A percentile compares a stretch with the other conserved stretches of the same genome.
These are phyloP conservation scores for Chrysodeixis includens DNA, from an alignment of 2,888 invertebrate genomes.

Conservation along the genomic window DNA sequence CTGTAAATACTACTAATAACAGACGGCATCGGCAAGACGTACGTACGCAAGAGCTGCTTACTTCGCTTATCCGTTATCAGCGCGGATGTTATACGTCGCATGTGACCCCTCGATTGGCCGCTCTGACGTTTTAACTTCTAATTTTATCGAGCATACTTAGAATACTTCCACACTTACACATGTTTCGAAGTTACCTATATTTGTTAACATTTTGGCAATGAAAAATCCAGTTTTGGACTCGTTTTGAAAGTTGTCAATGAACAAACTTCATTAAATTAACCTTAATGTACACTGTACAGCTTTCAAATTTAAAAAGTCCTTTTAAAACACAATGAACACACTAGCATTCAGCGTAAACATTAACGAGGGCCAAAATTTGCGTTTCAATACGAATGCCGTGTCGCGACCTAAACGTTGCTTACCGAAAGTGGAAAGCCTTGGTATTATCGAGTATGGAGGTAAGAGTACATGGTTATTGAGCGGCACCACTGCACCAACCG, in stretches of 20 bases:
- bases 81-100: constrained; percentile 68
- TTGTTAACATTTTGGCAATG: constrained; percentile 42
- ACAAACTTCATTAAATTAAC: constrained; percentile 1
- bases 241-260: constrained; percentile 51
- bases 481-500: constrained; percentile 61
- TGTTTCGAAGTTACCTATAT: constrained; percentile 30
- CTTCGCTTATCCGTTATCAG: constrained; percentile 72
- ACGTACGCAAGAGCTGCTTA: constrained; percentile 63
- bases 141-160: constrained; percentile 37
- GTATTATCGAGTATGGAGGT: constrained; percentile 79
- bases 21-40: constrained; percentile 68
- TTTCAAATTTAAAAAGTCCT: constrained; percentile 19
- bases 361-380: constrained; percentile 64
- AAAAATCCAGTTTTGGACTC: constrained; percentile 40
- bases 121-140: constrained; percentile 60
- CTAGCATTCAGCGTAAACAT: constrained; percentile 41
- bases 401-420: constrained; percentile 68
- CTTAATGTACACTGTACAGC: constrained; percentile 14
- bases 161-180: constrained; percentile 21
- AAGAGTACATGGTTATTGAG: constrained; percentile 75
- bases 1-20: constrained; percentile 68
- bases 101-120: constrained; percentile 68
- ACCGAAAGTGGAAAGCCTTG: constrained; percentile 87
- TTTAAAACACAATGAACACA: constrained; percentile 27
- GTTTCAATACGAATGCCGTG: constrained; percentile 66